phyloP scores from a whole-genome alignment of 2,888 invertebrate genomes.

The Parnassius glacialis region DNA sequence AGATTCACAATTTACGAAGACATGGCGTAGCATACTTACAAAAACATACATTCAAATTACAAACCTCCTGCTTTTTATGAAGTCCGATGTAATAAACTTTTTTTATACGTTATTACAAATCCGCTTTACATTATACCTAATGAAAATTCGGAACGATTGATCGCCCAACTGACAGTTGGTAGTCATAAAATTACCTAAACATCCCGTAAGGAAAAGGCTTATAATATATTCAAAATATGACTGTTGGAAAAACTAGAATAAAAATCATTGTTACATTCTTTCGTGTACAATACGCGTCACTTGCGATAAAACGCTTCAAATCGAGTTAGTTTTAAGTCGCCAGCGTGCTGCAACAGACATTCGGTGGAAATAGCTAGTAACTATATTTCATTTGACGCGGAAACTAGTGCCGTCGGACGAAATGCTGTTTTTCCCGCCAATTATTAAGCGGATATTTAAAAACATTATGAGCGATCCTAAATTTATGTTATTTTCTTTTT shows the following conservation, averaged over 20 bases:
- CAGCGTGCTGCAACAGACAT: background rate
- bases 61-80: too few species aligned
- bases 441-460: constrained; percentile 12
- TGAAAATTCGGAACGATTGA: too few species aligned
- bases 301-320: constrained; percentile 21
- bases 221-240: too few species aligned
- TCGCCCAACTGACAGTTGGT: too few species aligned
- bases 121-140: too few species aligned
- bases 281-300: constrained; percentile 7
- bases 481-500: constrained; percentile 6
- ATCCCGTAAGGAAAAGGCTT: too few species aligned
- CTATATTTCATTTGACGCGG: constrained; percentile 47
- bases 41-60: too few species aligned
- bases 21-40: too few species aligned
- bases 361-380: constrained; percentile 37
- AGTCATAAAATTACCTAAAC: too few species aligned
- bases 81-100: too few species aligned
- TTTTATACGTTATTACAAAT: too few species aligned
- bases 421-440: constrained; percentile 24
- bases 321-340: constrained; percentile 14
- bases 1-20: too few species aligned
- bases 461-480: constrained; percentile 2
- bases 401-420: constrained; percentile 37
- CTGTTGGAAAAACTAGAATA: constrained; percentile 15
- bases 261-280: constrained; percentile 7